A percentile compares a stretch with the other conserved stretches of the same genome.
Evolutionary conservation across 1,140 invertebrate genomes (phyloP).

Genomic region (Lasioglossum albipes): DNA sequence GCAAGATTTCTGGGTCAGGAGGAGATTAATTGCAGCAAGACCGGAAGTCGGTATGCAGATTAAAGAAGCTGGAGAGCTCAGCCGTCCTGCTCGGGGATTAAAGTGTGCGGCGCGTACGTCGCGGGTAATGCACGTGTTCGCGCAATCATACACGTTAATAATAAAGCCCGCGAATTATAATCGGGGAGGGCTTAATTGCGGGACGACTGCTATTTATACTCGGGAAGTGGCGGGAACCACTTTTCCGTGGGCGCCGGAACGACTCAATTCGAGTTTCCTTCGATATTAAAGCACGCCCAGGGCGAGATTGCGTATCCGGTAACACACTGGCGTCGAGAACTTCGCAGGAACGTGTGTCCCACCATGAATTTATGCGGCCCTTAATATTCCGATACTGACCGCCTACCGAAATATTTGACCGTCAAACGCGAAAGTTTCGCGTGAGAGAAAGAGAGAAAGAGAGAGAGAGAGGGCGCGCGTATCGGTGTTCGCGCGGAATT

Average conservation of each 20-base stretch:
- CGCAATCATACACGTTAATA: slow-evolving; percentile 60
- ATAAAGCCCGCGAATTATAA: slow-evolving; percentile 70
- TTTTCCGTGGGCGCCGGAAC: neutral
- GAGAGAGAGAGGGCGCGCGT: too few species aligned
- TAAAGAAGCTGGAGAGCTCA: slow-evolving; percentile 38
- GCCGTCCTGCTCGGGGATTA: slow-evolving; percentile 47
- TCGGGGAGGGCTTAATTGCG: slow-evolving; percentile 62
- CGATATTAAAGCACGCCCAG: slow-evolving; percentile 19
- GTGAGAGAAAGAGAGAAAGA: too few species aligned
- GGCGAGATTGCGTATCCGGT: too few species aligned
- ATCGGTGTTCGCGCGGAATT: too few species aligned
- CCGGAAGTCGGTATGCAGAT: slow-evolving; percentile 25
- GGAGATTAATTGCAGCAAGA: slow-evolving; percentile 36
- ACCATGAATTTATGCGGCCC: slow-evolving; percentile 27
- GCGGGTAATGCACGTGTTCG: slow-evolving; percentile 34
- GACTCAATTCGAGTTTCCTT: slow-evolving; percentile 13
- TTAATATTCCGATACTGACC: slow-evolving; percentile 36
- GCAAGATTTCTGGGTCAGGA: neutral
- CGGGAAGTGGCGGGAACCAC: neutral
- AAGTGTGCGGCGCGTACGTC: neutral
- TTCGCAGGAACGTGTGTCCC: too few species aligned
- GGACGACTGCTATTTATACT: slow-evolving; percentile 68
- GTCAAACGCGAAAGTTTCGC: slow-evolving; percentile 8
- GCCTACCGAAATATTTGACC: slow-evolving; percentile 19
- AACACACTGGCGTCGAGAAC: too few species aligned